phyloP scores from a whole-genome alignment of 2,888 invertebrate species.

The Rhodophaea formosa region DNA sequence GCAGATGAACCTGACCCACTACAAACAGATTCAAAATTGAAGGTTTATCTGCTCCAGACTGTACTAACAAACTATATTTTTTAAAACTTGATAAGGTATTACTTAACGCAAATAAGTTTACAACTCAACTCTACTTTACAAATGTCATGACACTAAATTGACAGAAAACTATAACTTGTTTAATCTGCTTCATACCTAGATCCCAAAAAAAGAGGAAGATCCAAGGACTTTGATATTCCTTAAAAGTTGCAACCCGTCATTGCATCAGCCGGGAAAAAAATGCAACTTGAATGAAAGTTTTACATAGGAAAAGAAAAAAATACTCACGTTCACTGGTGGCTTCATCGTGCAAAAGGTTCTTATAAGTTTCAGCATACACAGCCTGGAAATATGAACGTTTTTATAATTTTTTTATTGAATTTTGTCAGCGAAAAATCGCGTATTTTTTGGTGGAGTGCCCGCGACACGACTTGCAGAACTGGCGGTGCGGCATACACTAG shows the following conservation, averaged over 20 bases:
- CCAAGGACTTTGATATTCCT: background rate
- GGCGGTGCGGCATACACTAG: conserved; percentile 67
- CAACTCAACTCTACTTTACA: no score
- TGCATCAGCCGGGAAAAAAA: conserved; percentile 21
- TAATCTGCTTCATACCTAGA: no score
- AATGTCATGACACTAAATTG: no score
- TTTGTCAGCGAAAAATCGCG: conserved; percentile 18
- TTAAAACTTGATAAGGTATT: no score
- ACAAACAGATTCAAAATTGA: no score
- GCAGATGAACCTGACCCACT: no score
- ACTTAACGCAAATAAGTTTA: no score
- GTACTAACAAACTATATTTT: no score
- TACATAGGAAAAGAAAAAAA: conserved; percentile 16
- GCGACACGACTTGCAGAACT: conserved; percentile 47
- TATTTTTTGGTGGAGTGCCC: conserved; percentile 45
- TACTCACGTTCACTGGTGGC: conserved; percentile 71
- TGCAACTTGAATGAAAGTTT: conserved; percentile 18
- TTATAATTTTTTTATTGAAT: conserved; percentile 3
- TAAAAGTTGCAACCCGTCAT: conserved; percentile 8
- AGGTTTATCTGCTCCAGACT: no score
- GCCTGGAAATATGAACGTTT: background rate
- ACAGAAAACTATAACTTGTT: no score
- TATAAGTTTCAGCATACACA: conserved; percentile 61
- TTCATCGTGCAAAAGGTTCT: conserved; percentile 69
- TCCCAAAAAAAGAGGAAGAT: background rate